Conservation (phyloP, 2,888 invertebrate species). For the Cephus pulcher region DNA sequence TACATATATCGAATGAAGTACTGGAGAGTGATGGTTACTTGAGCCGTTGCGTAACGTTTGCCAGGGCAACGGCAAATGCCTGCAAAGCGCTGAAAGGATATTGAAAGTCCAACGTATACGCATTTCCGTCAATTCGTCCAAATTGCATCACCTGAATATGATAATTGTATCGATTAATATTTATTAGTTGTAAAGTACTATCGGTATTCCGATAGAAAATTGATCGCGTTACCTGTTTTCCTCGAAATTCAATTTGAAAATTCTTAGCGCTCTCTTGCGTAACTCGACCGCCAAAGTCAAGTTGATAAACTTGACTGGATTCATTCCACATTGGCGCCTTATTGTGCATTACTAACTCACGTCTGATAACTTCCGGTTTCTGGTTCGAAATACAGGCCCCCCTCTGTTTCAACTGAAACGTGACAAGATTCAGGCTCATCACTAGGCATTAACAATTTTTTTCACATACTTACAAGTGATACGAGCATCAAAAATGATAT, state of each 20-base stretch:
- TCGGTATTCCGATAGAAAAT: constrained; percentile 27
- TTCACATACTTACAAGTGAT: no score
- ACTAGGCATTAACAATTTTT: background rate
- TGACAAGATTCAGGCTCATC: constrained; percentile 11
- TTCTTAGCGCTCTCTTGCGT: constrained; percentile 99
- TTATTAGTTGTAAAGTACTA: background rate
- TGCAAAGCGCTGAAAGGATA: constrained; percentile 98
- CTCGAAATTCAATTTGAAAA: constrained; percentile 97
- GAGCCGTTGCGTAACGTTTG: constrained; percentile 94
- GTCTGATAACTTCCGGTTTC: constrained; percentile 56
- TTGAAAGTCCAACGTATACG: constrained; percentile 98
- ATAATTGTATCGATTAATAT: background rate
- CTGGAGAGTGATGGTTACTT: constrained; percentile 72
- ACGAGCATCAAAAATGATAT: no score
- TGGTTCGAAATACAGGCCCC: constrained; percentile 44
- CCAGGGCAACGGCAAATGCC: constrained; percentile 97
- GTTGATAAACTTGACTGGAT: constrained; percentile 97
- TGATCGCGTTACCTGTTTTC: constrained; percentile 81
- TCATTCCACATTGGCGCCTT: constrained; percentile 99
- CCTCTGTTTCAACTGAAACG: constrained; percentile 75
- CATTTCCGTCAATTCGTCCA: constrained; percentile 97
- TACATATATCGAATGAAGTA: constrained; percentile 48
- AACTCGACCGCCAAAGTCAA: constrained; percentile 98
- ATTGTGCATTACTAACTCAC: constrained; percentile 96
- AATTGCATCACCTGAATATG: constrained; percentile 95